Percentiles rank a stretch among this genome's conserved stretches.
These are phyloP conservation scores for Megathymus violae DNA, from an alignment of 1,140 invertebrate genomes.

Conservation along the genomic window DNA sequence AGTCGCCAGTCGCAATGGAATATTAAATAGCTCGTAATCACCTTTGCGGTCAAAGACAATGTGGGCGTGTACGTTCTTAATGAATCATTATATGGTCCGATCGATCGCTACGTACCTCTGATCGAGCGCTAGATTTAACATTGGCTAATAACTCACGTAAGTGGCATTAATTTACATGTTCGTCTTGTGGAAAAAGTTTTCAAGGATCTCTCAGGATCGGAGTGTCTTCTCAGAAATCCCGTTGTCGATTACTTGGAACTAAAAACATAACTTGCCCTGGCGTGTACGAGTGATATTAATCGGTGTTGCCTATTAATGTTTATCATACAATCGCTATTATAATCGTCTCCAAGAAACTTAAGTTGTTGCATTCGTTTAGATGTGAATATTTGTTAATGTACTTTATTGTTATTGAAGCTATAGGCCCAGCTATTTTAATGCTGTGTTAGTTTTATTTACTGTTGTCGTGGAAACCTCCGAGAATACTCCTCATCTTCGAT, in stretches of 20 bases:
- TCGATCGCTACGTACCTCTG: conserved; percentile 21
- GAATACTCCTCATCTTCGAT: background rate
- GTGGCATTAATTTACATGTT: conserved; percentile 53
- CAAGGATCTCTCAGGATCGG: conserved; percentile 38
- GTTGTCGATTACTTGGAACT: conserved; percentile 40
- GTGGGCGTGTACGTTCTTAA: conserved; percentile 29
- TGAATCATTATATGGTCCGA: conserved; percentile 26
- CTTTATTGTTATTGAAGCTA: background rate
- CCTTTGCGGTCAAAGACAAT: conserved; percentile 22
- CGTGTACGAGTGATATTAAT: background rate
- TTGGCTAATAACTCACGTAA: conserved; percentile 53
- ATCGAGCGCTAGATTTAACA: conserved; percentile 43
- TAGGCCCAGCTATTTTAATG: background rate
- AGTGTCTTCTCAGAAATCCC: conserved; percentile 40
- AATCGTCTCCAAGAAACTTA: background rate
- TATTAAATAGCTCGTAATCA: background rate
- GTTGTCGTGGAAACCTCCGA: too few relatives aligned
- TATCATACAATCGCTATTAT: conserved; percentile 2
- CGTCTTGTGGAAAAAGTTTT: conserved; percentile 45
- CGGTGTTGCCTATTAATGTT: background rate
- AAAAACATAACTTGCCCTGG: background rate
- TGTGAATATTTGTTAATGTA: conserved; percentile 1
- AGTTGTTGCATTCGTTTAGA: background rate
- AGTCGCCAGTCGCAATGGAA: background rate
- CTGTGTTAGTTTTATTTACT: too few relatives aligned